A percentile compares a stretch with the other conserved stretches of the same genome.
Evolutionary conservation across 2,888 invertebrate genomes (phyloP).

Genomic region (Serrognathus titanus): DNA sequence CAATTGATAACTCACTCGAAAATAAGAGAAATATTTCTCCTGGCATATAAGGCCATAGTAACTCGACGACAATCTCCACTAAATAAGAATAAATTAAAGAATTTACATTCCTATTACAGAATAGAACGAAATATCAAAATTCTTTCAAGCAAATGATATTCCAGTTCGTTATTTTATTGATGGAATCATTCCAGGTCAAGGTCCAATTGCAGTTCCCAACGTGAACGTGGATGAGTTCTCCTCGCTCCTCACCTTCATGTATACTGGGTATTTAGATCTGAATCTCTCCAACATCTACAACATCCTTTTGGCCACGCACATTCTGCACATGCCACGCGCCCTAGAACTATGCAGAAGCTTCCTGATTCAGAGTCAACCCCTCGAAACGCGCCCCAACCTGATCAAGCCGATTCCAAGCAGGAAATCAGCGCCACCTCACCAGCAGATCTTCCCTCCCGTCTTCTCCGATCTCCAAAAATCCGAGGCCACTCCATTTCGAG

Average conservation of each 20-base stretch:
- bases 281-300: slow-evolving; percentile 69
- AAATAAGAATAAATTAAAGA: too few relatives aligned
- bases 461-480: slow-evolving; percentile 37
- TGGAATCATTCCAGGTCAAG: slow-evolving; percentile 28
- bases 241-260: slow-evolving; percentile 69
- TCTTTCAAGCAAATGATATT: too few relatives aligned
- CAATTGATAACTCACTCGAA: too few relatives aligned
- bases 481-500: slow-evolving; percentile 42
- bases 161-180: too few relatives aligned
- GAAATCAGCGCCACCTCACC: slow-evolving; percentile 38
- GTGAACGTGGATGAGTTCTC: slow-evolving; percentile 62
- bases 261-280: slow-evolving; percentile 68
- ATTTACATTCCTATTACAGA: too few relatives aligned
- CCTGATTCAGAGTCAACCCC: slow-evolving; percentile 54
- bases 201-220: slow-evolving; percentile 53
- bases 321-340: slow-evolving; percentile 71
- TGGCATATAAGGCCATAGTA: too few relatives aligned
- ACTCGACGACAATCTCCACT: too few relatives aligned
- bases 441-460: slow-evolving; percentile 33
- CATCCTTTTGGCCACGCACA: slow-evolving; percentile 67
- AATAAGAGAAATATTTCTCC: too few relatives aligned
- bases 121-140: too few relatives aligned
- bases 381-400: slow-evolving; percentile 24
- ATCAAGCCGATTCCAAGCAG: slow-evolving; percentile 59
- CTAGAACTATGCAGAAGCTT: slow-evolving; percentile 65